These are phyloP conservation scores for Acromyrmex heyeri DNA, from an alignment of 1,140 invertebrate species.

Conservation along the genomic window DNA sequence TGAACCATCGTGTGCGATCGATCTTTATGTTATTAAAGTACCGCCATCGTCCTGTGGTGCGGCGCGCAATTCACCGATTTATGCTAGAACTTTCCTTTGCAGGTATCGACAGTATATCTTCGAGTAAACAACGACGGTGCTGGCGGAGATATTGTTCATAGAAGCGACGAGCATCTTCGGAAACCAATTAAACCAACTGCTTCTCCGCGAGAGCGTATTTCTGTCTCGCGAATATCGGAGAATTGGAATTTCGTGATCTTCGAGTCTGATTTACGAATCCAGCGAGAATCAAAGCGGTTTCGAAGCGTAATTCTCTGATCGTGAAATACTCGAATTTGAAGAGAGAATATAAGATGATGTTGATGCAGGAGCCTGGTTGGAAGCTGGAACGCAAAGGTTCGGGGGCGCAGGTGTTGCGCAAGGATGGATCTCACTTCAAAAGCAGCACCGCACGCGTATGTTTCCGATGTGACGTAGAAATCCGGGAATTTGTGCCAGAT, in stretches of 20 bases:
- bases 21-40: slow-evolving; percentile 51
- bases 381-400: slow-evolving; percentile 86
- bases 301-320: neutral
- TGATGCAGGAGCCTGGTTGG: slow-evolving; percentile 86
- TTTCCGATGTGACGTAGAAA: slow-evolving; percentile 86
- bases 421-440: slow-evolving; percentile 80
- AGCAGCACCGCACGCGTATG: slow-evolving; percentile 81
- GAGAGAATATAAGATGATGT: slow-evolving; percentile 77
- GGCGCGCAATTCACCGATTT: slow-evolving; percentile 38
- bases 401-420: slow-evolving; percentile 83
- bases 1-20: slow-evolving; percentile 48
- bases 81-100: slow-evolving; percentile 57
- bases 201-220: slow-evolving; percentile 1
- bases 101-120: slow-evolving; percentile 40
- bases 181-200: slow-evolving; percentile 25
- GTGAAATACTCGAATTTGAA: slow-evolving; percentile 58
- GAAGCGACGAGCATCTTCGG: slow-evolving; percentile 11
- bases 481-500: slow-evolving; percentile 84
- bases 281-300: neutral
- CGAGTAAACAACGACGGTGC: slow-evolving; percentile 20
- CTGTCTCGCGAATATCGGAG: neutral
- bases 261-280: neutral
- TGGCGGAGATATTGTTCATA: slow-evolving; percentile 27
- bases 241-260: neutral
- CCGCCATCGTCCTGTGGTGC: neutral